Evolutionary conservation across 2,113 vertebrate species (phyloP).

Genomic region (Corythaixoides concolor): DNA sequence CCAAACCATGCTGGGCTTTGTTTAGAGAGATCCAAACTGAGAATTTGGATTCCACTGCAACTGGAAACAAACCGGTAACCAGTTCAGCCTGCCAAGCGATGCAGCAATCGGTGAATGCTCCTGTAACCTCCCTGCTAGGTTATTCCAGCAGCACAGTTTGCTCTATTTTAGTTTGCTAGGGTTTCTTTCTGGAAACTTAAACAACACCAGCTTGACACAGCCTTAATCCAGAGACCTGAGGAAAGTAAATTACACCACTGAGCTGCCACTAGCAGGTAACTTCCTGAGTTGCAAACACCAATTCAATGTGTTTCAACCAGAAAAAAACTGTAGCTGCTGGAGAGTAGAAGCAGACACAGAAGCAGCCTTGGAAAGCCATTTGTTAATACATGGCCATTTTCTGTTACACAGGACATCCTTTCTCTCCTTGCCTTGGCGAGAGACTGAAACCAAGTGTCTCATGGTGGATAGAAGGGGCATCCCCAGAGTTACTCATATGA

Average conservation of each 20-base stretch:
- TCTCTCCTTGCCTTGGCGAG: not conserved
- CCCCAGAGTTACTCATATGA: not conserved
- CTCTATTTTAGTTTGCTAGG: not conserved
- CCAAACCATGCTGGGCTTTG: not conserved
- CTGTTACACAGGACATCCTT: not conserved
- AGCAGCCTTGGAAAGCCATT: not conserved
- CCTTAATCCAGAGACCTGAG: not conserved
- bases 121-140: not conserved
- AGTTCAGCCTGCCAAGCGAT: conserved; percentile 27
- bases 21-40: not conserved
- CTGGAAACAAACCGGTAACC: conserved; percentile 25
- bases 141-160: not conserved
- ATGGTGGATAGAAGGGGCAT: not conserved
- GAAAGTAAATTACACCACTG: not conserved
- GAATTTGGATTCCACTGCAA: not conserved
- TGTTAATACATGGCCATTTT: not conserved
- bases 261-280: not conserved
- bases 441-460: not conserved
- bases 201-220: not conserved
- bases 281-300: not conserved
- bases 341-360: not conserved
- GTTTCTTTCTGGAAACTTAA: not conserved
- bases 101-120: not conserved
- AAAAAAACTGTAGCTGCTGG: not conserved
- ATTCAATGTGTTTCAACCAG: not conserved